Evolutionary conservation across 2,113 vertebrate genomes (phyloP).

Genomic region (Corythoichthys haematopterus): DNA sequence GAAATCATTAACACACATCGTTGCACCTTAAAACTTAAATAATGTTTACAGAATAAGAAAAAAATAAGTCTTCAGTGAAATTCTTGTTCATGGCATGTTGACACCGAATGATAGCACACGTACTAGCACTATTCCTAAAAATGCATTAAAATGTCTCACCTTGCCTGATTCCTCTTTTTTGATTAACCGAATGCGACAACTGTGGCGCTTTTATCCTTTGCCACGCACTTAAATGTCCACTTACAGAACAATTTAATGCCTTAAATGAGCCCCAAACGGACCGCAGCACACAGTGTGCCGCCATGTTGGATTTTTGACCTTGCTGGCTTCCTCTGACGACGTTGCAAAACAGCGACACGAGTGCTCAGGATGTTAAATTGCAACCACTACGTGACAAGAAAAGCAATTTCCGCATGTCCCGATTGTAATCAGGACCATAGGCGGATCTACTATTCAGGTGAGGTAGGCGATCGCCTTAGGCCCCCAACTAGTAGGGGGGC

Average conservation of each 20-base stretch:
- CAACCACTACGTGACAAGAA: neutral
- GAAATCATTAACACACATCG: neutral
- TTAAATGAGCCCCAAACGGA: conserved; percentile 47
- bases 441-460: no score
- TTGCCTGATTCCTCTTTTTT: conserved; percentile 62
- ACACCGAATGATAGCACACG: neutral
- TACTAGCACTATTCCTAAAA: neutral
- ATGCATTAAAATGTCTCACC: conserved; percentile 45
- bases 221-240: neutral
- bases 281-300: conserved; percentile 44
- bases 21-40: neutral
- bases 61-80: neutral
- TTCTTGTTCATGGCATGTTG: neutral
- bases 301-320: conserved; percentile 66
- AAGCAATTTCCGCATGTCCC: neutral
- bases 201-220: conserved; percentile 21
- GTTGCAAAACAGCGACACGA: conserved; percentile 9
- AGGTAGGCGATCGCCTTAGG: no score
- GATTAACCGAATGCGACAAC: conserved; percentile 33
- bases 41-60: neutral
- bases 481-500: no score
- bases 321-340: conserved; percentile 48
- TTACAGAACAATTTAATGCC: conserved; percentile 15
- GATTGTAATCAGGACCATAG: no score
- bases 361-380: neutral